Evolutionary conservation across 2,113 vertebrate species (phyloP).

Genomic region (Cygnus atratus): DNA sequence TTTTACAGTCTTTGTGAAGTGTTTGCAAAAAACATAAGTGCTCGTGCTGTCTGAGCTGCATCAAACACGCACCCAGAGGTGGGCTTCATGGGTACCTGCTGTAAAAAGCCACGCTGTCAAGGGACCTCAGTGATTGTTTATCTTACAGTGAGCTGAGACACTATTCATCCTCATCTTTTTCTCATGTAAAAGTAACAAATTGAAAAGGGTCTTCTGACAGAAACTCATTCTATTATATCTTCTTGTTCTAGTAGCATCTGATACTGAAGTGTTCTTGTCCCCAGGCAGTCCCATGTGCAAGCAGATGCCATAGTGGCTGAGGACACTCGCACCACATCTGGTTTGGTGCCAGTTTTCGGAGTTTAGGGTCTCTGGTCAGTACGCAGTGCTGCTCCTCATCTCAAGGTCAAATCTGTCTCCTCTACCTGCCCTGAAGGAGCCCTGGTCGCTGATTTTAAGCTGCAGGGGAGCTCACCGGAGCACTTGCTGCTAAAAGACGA

Average conservation of each 20-base stretch:
- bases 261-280: not conserved
- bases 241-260: not conserved
- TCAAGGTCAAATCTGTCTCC: not conserved
- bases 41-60: not conserved
- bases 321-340: not conserved
- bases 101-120: not conserved
- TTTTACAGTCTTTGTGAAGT: not conserved
- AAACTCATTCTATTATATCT: not conserved
- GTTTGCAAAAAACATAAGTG: not conserved
- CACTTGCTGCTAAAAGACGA: not conserved
- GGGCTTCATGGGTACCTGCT: not conserved
- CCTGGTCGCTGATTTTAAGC: not conserved
- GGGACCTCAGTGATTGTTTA: not conserved
- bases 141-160: too few relatives aligned
- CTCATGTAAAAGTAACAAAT: not conserved
- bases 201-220: not conserved
- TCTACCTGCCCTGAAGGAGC: not conserved
- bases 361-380: not conserved
- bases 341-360: not conserved
- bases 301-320: not conserved
- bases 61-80: not conserved
- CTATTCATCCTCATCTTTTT: not conserved
- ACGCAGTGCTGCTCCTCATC: not conserved
- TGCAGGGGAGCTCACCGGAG: not conserved
- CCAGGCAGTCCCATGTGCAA: not conserved